Evolutionary conservation across 2,888 invertebrate species (phyloP), one percentile per base, ranked within the genome.

Genomic region (Rosalia funebris): DNA sequence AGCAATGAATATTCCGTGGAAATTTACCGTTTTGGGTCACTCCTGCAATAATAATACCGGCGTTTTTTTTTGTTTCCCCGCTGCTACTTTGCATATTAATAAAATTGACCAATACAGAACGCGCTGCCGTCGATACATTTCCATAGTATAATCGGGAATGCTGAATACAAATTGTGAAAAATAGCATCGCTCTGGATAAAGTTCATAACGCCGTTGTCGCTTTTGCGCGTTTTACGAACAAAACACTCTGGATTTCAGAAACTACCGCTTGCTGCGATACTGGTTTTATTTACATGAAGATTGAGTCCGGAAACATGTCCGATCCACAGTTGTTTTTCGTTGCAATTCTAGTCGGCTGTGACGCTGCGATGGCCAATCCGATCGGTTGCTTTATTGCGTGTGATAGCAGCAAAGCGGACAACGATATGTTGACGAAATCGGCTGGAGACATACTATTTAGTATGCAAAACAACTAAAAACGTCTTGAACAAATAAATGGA

Each of bases 61-160:
- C 59, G 57, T 63, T 68, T 66, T 60, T 65, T 66, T 60, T 63
- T 60, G 64, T 66, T 65, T 63, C 58, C 64, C 63, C n/a, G n/a
- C n/a, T 45, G 47, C 65, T 66, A 63, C 63, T 70, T 70, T 69
- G 66, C 69, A 70, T 69, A 66, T 69, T 71, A 68, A 71, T 70
- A 70, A 71, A 69, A 70, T 62, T 63, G 68, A 56, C 54, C 67
- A 63, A 65, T 65, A 63, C 62, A 48, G 39, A 60, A 60, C 61
- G 48, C 41, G 65, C 44, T 58, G 54, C 44, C 59, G 36, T 25
- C 53, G 57, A 46, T 57, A 66, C 64, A 72, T 72, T 72, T 71
- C 70, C 71, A 72, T 67, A 68, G 62, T 56, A 65, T 69, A 72
- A 71, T 71, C 68, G 71, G 63, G 68, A 66, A 69, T 52, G 31